Evolutionary conservation across 2,888 invertebrate species (phyloP).

Genomic region (Eupithecia subumbrata): DNA sequence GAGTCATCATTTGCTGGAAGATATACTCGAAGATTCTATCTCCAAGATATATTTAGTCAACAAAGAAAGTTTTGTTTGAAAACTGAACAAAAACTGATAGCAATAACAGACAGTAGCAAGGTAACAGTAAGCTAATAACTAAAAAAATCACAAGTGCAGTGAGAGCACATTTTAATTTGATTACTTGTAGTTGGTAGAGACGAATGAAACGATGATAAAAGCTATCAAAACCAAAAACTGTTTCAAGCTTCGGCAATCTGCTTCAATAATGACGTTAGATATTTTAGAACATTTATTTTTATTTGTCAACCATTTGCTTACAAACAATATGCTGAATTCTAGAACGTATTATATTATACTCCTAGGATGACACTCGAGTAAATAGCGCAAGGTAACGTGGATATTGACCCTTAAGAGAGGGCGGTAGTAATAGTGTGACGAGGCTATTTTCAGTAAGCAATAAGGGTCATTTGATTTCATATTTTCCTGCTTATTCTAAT

Average conservation of each 20-base stretch:
- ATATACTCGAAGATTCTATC: background rate
- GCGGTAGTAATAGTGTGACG: background rate
- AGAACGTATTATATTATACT: background rate
- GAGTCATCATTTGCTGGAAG: slow-evolving; percentile 18
- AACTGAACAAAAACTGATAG: background rate
- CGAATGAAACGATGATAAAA: background rate
- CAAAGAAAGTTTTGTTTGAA: background rate
- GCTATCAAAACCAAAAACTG: background rate
- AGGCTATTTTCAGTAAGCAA: background rate
- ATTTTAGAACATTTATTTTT: background rate
- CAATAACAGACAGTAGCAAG: background rate
- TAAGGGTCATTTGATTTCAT: background rate
- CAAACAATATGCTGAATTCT: background rate
- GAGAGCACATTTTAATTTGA: background rate
- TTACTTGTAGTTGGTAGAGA: background rate
- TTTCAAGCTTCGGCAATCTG: background rate
- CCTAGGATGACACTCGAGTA: background rate
- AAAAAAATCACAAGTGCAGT: background rate
- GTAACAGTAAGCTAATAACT: background rate
- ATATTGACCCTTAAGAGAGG: background rate
- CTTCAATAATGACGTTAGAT: background rate
- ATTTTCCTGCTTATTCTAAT: background rate
- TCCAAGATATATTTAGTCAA: background rate
- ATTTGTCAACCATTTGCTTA: background rate
- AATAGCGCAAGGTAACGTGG: background rate